Evolutionary conservation across 1,140 invertebrate species (phyloP).

Genomic region (Anthonomus grandis): DNA sequence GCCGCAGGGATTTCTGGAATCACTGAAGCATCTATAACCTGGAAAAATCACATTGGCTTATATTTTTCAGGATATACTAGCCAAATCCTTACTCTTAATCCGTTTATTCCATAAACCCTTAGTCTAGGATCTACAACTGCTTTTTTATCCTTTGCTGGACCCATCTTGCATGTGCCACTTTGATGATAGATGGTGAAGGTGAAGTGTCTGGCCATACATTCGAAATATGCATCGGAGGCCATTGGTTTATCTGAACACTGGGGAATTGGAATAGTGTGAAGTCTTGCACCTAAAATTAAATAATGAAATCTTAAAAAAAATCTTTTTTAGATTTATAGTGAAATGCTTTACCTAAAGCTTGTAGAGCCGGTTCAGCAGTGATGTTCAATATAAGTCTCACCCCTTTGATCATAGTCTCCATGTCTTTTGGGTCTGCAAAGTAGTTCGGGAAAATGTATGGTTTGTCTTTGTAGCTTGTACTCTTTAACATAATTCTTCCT

Average conservation of each 20-base stretch:
- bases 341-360: conserved; percentile 28
- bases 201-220: conserved; percentile 64
- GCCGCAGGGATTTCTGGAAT: conserved; percentile 55
- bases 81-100: conserved; percentile 57
- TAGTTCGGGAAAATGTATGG: conserved; percentile 84
- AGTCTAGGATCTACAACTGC: conserved; percentile 71
- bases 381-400: conserved; percentile 43
- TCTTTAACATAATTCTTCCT: conserved; percentile 63
- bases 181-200: conserved; percentile 75
- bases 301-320: not conserved
- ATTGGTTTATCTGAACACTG: conserved; percentile 66
- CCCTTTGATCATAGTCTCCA: conserved; percentile 47
- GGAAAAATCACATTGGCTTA: not conserved
- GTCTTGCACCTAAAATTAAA: conserved; percentile 43
- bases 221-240: conserved; percentile 78
- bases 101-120: conserved; percentile 63
- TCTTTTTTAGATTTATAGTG: not conserved
- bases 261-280: conserved; percentile 66
- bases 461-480: conserved; percentile 67
- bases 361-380: conserved; percentile 44
- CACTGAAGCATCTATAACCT: conserved; percentile 66
- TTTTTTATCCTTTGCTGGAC: conserved; percentile 59
- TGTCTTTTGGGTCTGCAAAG: conserved; percentile 55
- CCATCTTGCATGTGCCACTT: conserved; percentile 84
- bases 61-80: not conserved